Conservation (phyloP, 2,888 invertebrate species). For the Buathra laborator region DNA sequence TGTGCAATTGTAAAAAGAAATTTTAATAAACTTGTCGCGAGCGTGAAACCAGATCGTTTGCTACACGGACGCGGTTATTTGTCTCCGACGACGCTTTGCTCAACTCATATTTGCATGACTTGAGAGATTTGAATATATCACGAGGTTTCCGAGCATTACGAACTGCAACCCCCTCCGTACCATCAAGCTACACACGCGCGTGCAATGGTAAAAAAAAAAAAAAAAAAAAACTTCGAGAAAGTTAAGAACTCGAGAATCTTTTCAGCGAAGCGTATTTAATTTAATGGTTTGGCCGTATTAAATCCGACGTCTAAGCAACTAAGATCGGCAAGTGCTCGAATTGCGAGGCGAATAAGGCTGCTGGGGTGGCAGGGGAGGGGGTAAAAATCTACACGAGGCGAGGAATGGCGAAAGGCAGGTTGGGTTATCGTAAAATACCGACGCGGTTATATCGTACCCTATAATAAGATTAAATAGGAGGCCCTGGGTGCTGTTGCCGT, state of each 20-base stretch:
- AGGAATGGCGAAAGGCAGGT: not conserved
- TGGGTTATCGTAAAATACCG: slow-evolving; percentile 47
- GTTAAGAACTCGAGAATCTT: slow-evolving; percentile 38
- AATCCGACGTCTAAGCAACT: slow-evolving; percentile 30
- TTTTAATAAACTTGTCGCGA: not conserved
- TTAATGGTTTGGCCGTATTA: slow-evolving; percentile 43
- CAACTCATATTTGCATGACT: slow-evolving; percentile 39
- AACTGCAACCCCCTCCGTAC: not conserved
- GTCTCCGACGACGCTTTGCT: slow-evolving; percentile 35
- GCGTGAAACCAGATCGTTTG: slow-evolving; percentile 22
- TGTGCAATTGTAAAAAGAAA: not conserved
- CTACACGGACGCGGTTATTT: slow-evolving; percentile 24
- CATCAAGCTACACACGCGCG: slow-evolving; percentile 22
- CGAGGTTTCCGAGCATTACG: slow-evolving; percentile 27
- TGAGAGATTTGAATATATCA: slow-evolving; percentile 51
- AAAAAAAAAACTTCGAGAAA: slow-evolving; percentile 8
- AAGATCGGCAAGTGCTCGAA: slow-evolving; percentile 20
- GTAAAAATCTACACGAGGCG: slow-evolving; percentile 8
- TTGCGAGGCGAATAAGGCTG: not conserved
- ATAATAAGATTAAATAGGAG: slow-evolving; percentile 35
- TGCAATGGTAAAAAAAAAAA: slow-evolving; percentile 47
- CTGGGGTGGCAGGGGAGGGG: not conserved
- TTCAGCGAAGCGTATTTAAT: slow-evolving; percentile 27
- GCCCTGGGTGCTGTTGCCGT: not conserved
- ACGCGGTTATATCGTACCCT: slow-evolving; percentile 6